Percentiles rank a stretch among this genome's conserved stretches.
Conservation (phyloP, 2,797 vertebrate genomes). For the Acanthiza pusilla region DNA sequence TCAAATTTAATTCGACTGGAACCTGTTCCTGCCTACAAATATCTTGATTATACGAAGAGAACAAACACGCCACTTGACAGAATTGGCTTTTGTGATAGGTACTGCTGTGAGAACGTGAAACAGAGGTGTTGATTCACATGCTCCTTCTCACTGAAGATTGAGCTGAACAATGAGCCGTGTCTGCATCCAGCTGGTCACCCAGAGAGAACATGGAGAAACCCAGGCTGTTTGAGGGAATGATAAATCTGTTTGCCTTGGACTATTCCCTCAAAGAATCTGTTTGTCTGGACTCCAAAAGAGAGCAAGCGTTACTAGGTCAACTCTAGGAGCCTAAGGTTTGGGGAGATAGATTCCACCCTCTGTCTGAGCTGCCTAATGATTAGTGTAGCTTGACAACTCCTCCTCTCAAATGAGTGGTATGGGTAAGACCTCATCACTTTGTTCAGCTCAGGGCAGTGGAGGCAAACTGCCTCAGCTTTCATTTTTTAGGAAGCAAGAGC, state of each 20-base stretch:
- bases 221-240: neutral
- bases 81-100: neutral
- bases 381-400: neutral
- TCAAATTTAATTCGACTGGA: slow-evolving; percentile 29
- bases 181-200: neutral
- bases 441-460: neutral
- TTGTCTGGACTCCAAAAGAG: neutral
- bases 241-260: neutral
- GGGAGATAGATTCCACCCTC: neutral
- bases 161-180: neutral
- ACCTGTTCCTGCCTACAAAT: slow-evolving; percentile 24
- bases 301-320: neutral
- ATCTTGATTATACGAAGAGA: neutral
- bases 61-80: neutral
- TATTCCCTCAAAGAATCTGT: neutral
- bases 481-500: neutral
- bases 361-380: neutral
- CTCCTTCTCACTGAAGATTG: neutral
- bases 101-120: neutral
- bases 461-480: neutral
- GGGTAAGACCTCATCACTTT: neutral
- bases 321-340: neutral
- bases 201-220: neutral
- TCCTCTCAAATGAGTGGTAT: neutral
- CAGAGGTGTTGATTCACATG: neutral